Evolutionary conservation across 2,888 invertebrate species (phyloP).

Genomic region (Agriopis marginaria): DNA sequence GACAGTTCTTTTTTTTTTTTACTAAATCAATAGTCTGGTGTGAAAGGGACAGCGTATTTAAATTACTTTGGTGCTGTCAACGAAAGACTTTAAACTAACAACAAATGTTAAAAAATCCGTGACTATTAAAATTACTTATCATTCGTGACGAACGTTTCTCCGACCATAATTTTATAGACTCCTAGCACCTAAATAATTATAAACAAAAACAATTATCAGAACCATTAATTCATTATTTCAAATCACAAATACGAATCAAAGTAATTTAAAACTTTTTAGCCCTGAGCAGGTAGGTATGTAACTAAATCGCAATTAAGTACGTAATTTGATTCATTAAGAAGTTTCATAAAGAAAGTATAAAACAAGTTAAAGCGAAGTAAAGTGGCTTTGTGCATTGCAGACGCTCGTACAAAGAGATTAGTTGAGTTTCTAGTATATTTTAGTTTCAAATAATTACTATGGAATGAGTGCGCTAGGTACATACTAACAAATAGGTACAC

Average conservation of each 20-base stretch:
- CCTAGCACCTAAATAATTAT: not conserved
- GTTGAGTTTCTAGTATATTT: not conserved
- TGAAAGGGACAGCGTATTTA: too few species aligned
- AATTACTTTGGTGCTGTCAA: too few species aligned
- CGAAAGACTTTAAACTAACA: too few species aligned
- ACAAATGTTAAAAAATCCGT: not conserved
- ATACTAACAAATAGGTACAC: too few species aligned
- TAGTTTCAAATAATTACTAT: not conserved
- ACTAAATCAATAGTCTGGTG: too few species aligned
- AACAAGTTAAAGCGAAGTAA: not conserved
- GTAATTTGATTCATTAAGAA: constrained; percentile 7
- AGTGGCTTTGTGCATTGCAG: not conserved
- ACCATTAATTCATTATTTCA: constrained; percentile 19
- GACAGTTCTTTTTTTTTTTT: too few species aligned
- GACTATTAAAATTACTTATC: not conserved
- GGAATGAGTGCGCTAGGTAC: too few species aligned
- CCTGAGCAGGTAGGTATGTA: not conserved
- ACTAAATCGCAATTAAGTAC: constrained; percentile 6
- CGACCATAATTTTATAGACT: not conserved
- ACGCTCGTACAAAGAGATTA: not conserved
- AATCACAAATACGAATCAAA: constrained; percentile 19
- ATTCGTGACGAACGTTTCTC: not conserved
- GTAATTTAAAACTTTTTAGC: constrained; percentile 6
- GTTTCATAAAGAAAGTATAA: not conserved
- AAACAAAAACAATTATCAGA: constrained; percentile 10